Evolutionary conservation across 2,113 vertebrate species (phyloP).

Genomic region (Albula glossodonta): DNA sequence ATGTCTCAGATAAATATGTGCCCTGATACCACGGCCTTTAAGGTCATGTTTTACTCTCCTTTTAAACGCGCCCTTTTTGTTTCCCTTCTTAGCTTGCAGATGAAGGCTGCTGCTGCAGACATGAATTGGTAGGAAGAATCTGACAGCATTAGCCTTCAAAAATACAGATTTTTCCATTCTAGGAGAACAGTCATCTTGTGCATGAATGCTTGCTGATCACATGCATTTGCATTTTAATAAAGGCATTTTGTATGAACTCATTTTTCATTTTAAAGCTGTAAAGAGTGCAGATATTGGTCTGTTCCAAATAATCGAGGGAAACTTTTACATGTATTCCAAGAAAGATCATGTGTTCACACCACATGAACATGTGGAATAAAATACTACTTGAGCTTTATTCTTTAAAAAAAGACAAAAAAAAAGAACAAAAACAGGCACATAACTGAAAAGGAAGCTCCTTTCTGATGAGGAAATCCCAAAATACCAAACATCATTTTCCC

Average conservation of each 20-base stretch:
- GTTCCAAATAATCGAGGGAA: too few relatives aligned
- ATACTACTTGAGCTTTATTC: not conserved
- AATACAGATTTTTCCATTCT: too few relatives aligned
- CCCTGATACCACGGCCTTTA: not conserved
- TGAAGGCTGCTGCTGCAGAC: too few relatives aligned
- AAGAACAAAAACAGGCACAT: not conserved
- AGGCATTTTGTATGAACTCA: not conserved
- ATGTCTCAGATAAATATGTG: not conserved
- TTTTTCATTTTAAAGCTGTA: too few relatives aligned
- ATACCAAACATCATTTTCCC: constrained; percentile 44
- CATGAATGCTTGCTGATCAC: not conserved
- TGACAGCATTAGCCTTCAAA: too few relatives aligned
- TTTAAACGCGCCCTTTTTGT: too few relatives aligned
- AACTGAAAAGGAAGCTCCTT: constrained; percentile 65
- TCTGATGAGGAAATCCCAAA: constrained; percentile 80
- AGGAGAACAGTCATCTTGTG: not conserved
- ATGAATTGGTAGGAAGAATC: too few relatives aligned
- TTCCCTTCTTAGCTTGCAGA: too few relatives aligned
- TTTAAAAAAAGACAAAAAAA: not conserved
- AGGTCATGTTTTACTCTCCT: too few relatives aligned
- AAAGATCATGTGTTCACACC: not conserved
- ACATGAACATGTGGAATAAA: not conserved
- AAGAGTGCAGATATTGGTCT: too few relatives aligned
- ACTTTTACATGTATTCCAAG: too few relatives aligned
- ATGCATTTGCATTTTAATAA: not conserved